Evolutionary conservation across 2,888 invertebrate genomes (phyloP).

Genomic region (Stenotaenia linearis): DNA sequence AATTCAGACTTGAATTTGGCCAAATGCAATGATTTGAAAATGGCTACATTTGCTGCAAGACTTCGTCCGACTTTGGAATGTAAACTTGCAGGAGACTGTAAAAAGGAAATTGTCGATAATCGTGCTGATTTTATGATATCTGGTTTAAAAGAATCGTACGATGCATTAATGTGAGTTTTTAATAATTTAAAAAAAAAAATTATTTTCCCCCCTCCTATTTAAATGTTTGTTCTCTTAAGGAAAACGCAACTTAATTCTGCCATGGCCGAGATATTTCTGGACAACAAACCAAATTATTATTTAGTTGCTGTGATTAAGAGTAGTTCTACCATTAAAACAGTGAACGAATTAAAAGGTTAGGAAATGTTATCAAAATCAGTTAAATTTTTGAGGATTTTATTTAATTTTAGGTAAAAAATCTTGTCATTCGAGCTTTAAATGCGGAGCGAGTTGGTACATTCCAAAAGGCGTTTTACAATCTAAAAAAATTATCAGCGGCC

Average conservation of each 20-base stretch:
- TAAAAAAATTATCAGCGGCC: neutral
- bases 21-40: conserved; percentile 28
- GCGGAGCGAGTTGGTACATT: neutral
- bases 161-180: neutral
- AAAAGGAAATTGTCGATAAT: conserved; percentile 59
- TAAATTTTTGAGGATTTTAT: neutral
- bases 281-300: conserved; percentile 50
- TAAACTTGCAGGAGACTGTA: conserved; percentile 62
- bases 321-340: conserved; percentile 54
- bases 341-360: conserved; percentile 63
- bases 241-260: neutral
- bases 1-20: neutral
- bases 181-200: neutral
- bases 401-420: neutral
- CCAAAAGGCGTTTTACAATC: neutral
- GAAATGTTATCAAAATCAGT: conserved; percentile 51
- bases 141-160: neutral
- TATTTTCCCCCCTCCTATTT: too few species aligned
- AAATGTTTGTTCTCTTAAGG: neutral
- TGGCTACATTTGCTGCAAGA: neutral
- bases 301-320: conserved; percentile 64
- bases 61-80: conserved; percentile 74
- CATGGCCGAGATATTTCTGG: conserved; percentile 42
- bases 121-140: neutral
- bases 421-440: neutral